A percentile compares a stretch with the other conserved stretches of the same genome.
Conservation (phyloP, 2,113 vertebrate genomes). For the Amblyopsis rosae region DNA sequence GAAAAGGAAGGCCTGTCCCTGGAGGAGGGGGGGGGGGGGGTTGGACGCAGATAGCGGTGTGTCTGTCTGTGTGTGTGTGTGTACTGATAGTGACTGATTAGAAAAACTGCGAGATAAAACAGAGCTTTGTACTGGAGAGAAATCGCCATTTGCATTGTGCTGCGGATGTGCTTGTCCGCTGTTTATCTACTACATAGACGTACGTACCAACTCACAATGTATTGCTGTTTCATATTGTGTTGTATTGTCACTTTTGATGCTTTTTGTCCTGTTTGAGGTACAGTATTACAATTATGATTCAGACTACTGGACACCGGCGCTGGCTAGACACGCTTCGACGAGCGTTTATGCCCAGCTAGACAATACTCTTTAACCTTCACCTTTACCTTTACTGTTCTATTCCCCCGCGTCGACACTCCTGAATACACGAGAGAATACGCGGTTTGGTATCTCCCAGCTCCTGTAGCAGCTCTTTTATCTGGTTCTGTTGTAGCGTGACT, state of each 20-base stretch:
- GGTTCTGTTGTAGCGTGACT: too few species aligned
- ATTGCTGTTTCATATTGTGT: too few species aligned
- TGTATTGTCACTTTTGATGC: too few species aligned
- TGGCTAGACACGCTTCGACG: too few species aligned
- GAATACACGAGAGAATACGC: too few species aligned
- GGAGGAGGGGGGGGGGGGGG: constrained; percentile 64
- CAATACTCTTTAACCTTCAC: too few species aligned
- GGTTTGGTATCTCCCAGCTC: too few species aligned
- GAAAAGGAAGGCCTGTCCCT: constrained; percentile 82
- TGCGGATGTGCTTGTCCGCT: background rate
- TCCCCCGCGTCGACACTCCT: too few species aligned
- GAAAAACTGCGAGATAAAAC: constrained; percentile 72
- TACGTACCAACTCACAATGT: too few species aligned
- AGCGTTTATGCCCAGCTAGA: too few species aligned
- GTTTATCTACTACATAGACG: background rate
- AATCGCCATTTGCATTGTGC: constrained; percentile 35
- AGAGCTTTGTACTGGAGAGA: constrained; percentile 76
- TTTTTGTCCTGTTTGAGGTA: background rate
- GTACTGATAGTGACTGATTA: constrained; percentile 78
- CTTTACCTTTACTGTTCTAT: too few species aligned
- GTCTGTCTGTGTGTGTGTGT: constrained; percentile 38
- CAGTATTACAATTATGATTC: background rate
- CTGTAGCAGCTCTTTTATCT: too few species aligned
- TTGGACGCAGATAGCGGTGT: constrained; percentile 72
- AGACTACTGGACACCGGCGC: background rate